Base-by-base conservation (phyloP, 92 coral and sea anemone genomes). In the Porites rus region DNA sequence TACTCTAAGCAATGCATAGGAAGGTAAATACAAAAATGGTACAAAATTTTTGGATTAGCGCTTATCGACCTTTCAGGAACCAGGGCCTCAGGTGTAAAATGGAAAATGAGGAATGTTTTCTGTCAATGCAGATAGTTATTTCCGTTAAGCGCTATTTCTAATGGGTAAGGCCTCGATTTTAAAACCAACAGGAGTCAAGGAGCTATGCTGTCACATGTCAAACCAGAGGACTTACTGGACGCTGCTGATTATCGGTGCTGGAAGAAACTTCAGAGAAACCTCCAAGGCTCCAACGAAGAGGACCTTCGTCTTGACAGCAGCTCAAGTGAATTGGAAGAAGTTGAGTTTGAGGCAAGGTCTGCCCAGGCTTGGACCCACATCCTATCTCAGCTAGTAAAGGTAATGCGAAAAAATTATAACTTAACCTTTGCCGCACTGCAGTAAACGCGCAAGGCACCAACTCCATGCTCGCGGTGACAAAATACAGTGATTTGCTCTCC, bases 311-410 rank as follows among this genome's bases (percentile, higher is more conserved):
- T 16, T 14, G 77, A 81, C 21, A 60, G 75, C 6, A 16, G 86
- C 69, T 4, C 84, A 59, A 22, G 68, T 51, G 68, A 89, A 80
- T 56, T 66, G 72, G 78, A 88, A 81, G 78, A 80, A 78, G 79
- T 85, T 51, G 22, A 81, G 63, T 97, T 91, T 80, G 93, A 87
- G 38, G 76, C 95, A 4, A 64, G 87, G n/a, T 97, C 99, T 1
- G 60, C 92, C 65, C 90, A 86, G 86, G 92, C 99, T 1, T 97
- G 99, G 99, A 97, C 98, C 3, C 94, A 95, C 74, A 80, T 95
- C 19, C 88, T 97, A 51, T 71, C 95, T 7, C 99, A 97, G 81
- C 86, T 97, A 6, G 72, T 97, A 24, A 97, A 97, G 99, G 99
- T 97, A 79, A 10, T 2, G 13, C 8, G 16, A 31, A 11, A 10